Percentiles rank a stretch among this genome's conserved stretches.
phyloP scores from a whole-genome alignment of 2,888 invertebrate genomes.

The Thecophora atra region DNA sequence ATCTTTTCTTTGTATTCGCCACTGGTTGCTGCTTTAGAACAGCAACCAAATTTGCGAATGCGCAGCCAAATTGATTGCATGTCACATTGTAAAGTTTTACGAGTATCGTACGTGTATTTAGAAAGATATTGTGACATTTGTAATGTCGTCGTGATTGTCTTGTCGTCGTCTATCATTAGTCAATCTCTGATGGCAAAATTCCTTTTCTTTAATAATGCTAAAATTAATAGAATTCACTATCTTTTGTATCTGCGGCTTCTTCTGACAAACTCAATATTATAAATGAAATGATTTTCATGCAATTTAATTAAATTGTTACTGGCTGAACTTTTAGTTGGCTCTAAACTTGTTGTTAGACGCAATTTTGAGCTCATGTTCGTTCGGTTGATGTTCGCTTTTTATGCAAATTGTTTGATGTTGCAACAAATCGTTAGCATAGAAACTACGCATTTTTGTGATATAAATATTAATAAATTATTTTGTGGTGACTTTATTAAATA shows the following conservation, averaged over 20 bases:
- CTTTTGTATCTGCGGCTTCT: no score
- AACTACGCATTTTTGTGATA: not conserved
- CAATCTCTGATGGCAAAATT: not conserved
- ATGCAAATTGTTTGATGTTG: not conserved
- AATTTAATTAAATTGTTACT: conserved; percentile 9
- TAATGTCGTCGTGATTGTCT: not conserved
- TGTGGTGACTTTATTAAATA: not conserved
- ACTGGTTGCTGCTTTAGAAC: not conserved
- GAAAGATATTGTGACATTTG: conserved; percentile 14
- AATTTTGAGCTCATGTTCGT: not conserved
- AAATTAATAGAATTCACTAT: no score
- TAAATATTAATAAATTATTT: not conserved
- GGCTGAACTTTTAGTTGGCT: conserved; percentile 13
- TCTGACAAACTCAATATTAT: no score
- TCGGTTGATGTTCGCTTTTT: not conserved
- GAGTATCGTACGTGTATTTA: not conserved
- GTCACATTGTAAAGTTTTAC: not conserved
- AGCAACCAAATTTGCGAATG: not conserved
- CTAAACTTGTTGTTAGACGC: not conserved
- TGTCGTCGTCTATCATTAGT: not conserved
- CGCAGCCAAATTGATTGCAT: not conserved
- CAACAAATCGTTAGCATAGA: conserved; percentile 1
- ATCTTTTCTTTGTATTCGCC: conserved; percentile 20
- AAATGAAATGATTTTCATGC: not conserved
- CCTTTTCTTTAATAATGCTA: not conserved